phyloP scores from a whole-genome alignment of 1,140 invertebrate genomes.

The Bombus cullumanus region DNA sequence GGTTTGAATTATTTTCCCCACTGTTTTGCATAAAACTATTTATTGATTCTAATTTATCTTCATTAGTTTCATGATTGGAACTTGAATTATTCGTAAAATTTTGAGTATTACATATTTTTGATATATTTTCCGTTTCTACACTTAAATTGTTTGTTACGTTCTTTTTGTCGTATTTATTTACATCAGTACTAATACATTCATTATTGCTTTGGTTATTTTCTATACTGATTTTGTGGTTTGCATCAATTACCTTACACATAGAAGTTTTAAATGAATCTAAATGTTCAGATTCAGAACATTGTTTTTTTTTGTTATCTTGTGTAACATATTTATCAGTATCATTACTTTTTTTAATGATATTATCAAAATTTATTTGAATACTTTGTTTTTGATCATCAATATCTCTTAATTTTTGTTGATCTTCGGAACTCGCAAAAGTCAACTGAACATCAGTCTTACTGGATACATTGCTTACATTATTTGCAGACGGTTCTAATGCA shows the following conservation, averaged over 20 bases:
- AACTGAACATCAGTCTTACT: slow-evolving; percentile 69
- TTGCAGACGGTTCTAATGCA: slow-evolving; percentile 37
- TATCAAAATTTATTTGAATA: slow-evolving; percentile 26
- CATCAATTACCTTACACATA: slow-evolving; percentile 30
- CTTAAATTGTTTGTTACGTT: slow-evolving; percentile 15
- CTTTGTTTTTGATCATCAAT: slow-evolving; percentile 20
- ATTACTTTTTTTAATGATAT: slow-evolving; percentile 66
- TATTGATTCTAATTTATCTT: slow-evolving; percentile 41
- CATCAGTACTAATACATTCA: slow-evolving; percentile 44
- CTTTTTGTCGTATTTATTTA: slow-evolving; percentile 44
- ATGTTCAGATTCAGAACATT: slow-evolving; percentile 46
- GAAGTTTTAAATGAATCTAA: slow-evolving; percentile 46
- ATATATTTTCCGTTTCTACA: slow-evolving; percentile 19
- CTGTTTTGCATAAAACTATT: slow-evolving; percentile 61
- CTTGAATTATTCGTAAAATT: slow-evolving; percentile 24
- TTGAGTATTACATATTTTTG: slow-evolving; percentile 1
- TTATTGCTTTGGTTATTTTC: slow-evolving; percentile 66
- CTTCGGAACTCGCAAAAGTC: slow-evolving; percentile 41
- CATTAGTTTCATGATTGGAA: slow-evolving; percentile 38
- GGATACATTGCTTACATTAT: slow-evolving; percentile 53
- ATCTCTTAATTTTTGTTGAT: slow-evolving; percentile 41
- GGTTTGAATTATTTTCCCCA: slow-evolving; percentile 17
- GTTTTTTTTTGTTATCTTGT: slow-evolving; percentile 43
- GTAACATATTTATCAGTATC: slow-evolving; percentile 63
- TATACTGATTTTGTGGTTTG: slow-evolving; percentile 46